These are phyloP conservation scores for Xyrichtys novacula DNA, from an alignment of 2,797 vertebrate species.

Conservation along the genomic window DNA sequence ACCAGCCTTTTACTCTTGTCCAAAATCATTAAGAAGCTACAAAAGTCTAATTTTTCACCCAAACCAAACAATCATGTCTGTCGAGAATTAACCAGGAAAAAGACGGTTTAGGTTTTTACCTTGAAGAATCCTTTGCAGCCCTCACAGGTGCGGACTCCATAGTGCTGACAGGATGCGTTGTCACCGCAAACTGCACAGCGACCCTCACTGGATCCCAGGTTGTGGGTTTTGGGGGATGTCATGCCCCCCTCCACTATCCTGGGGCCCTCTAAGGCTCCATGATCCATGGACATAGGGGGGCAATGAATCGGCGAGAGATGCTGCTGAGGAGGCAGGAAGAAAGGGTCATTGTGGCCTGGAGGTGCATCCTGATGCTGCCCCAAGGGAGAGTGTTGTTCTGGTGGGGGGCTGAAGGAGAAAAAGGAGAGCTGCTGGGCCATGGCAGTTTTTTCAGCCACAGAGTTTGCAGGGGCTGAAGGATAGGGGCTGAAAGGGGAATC, in stretches of 20 bases:
- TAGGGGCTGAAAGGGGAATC: conserved; percentile 91
- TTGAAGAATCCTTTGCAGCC: conserved; percentile 94
- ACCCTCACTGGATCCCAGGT: conserved; percentile 86
- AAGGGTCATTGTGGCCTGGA: conserved; percentile 69
- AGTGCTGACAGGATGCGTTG: conserved; percentile 97
- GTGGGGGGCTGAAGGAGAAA: conserved; percentile 81
- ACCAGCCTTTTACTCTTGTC: background rate
- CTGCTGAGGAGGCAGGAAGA: conserved; percentile 73
- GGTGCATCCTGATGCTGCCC: conserved; percentile 75
- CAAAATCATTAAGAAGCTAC: background rate
- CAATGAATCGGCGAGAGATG: conserved; percentile 82
- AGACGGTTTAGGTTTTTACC: conserved; percentile 77
- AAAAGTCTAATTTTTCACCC: background rate
- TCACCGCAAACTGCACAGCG: conserved; percentile 96
- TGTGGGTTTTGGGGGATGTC: conserved; percentile 84
- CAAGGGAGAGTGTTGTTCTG: conserved; percentile 78
- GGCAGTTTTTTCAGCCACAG: conserved; percentile 86
- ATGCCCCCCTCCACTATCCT: conserved; percentile 79
- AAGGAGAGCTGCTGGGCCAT: conserved; percentile 87
- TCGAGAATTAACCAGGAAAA: background rate
- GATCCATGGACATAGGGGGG: conserved; percentile 82
- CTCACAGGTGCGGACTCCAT: conserved; percentile 95
- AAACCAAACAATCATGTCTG: background rate
- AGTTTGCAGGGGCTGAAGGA: conserved; percentile 83
- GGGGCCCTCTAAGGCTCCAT: conserved; percentile 81